phyloP scores from a whole-genome alignment of 2,888 invertebrate species.

The Oscheius sp. region DNA sequence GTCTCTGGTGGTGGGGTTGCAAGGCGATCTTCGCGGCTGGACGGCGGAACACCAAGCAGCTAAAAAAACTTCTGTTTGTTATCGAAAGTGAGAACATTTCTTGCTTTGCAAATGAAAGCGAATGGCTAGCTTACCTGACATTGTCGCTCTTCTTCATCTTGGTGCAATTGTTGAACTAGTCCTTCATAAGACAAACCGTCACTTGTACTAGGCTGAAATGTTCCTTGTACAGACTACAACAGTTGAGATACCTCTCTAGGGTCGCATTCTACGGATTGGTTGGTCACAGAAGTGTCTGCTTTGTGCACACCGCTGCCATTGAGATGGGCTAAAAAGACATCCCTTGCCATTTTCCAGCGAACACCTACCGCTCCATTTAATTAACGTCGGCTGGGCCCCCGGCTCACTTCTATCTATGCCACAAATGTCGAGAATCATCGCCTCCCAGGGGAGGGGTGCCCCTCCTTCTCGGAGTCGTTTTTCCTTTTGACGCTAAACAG shows the following conservation, averaged over 20 bases:
- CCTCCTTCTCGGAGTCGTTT: conserved; percentile 28
- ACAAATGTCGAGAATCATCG: conserved; percentile 26
- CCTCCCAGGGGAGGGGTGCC: conserved; percentile 24
- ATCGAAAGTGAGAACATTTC: not conserved
- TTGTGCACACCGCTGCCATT: conserved; percentile 21
- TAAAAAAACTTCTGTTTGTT: not conserved
- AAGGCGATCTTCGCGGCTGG: not conserved
- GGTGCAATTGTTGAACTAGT: conserved; percentile 15
- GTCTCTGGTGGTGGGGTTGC: not conserved
- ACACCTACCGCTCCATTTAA: conserved; percentile 26
- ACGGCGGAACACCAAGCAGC: conserved; percentile 3
- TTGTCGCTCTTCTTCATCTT: conserved; percentile 23
- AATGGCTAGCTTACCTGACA: conserved; percentile 1
- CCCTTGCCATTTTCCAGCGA: not conserved
- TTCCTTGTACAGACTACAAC: not conserved
- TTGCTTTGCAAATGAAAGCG: no score
- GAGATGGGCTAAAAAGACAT: conserved; percentile 5
- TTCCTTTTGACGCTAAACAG: conserved; percentile 19
- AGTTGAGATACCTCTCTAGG: not conserved
- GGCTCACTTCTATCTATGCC: conserved; percentile 16
- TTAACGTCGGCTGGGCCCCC: conserved; percentile 2
- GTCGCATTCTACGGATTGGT: conserved; percentile 9
- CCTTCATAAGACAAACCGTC: conserved; percentile 18
- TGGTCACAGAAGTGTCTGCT: conserved; percentile 5
- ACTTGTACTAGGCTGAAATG: conserved; percentile 25